A percentile compares a stretch with the other conserved stretches of the same genome.
phyloP scores from a whole-genome alignment of 2,797 vertebrate genomes.

The Typhlichthys subterraneus region DNA sequence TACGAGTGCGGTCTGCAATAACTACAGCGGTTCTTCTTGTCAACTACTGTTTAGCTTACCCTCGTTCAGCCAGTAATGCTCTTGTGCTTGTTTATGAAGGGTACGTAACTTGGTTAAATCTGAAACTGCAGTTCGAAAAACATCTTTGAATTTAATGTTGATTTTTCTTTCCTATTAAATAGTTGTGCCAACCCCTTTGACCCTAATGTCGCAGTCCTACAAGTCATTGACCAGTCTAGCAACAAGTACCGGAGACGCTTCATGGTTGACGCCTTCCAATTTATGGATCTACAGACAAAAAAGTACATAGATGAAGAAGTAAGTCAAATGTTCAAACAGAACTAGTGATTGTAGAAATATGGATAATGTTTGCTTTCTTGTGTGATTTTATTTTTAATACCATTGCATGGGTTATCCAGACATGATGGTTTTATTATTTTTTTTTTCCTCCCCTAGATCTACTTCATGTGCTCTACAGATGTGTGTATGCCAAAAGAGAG shows the following conservation, averaged over 20 bases:
- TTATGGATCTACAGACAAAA: slow-evolving; percentile 66
- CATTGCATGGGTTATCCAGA: no score
- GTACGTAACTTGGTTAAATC: slow-evolving; percentile 43
- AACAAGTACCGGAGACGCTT: slow-evolving; percentile 63
- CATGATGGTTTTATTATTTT: neutral
- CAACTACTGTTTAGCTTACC: slow-evolving; percentile 79
- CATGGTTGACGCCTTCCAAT: slow-evolving; percentile 68
- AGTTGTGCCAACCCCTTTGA: slow-evolving; percentile 73
- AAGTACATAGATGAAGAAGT: slow-evolving; percentile 74
- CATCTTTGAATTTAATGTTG: neutral
- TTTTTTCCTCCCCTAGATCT: slow-evolving; percentile 59
- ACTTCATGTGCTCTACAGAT: slow-evolving; percentile 79
- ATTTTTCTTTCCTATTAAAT: neutral
- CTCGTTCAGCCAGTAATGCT: slow-evolving; percentile 69
- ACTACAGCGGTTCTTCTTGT: slow-evolving; percentile 64
- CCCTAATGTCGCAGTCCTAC: slow-evolving; percentile 49
- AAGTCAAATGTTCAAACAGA: slow-evolving; percentile 1
- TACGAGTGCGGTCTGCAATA: slow-evolving; percentile 49
- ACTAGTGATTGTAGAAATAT: no score
- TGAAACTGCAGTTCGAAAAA: no score
- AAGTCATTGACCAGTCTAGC: slow-evolving; percentile 24
- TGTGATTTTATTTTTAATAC: no score
- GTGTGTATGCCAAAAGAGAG: slow-evolving; percentile 65
- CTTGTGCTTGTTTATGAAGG: slow-evolving; percentile 76
- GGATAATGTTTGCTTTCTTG: no score